A percentile compares a stretch with the other conserved stretches of the same genome.
Evolutionary conservation across 1,140 invertebrate species (phyloP).

Genomic region (Dendrolimus kikuchii): DNA sequence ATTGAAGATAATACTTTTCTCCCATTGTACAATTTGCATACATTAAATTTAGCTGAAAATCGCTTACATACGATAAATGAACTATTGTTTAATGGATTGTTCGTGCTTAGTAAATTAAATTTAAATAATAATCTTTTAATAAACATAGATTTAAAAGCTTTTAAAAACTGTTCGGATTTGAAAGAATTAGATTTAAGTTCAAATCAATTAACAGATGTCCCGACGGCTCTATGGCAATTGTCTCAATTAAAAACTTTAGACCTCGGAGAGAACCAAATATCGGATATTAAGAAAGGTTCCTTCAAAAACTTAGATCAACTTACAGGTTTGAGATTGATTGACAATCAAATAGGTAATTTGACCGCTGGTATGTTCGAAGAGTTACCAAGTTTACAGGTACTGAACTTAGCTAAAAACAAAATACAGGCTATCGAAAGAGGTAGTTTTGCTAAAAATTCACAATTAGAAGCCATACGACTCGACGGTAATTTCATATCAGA

Average conservation of each 20-base stretch:
- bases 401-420: slow-evolving; percentile 91
- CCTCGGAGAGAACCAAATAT: slow-evolving; percentile 89
- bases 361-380: slow-evolving; percentile 89
- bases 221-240: slow-evolving; percentile 85
- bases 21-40: slow-evolving; percentile 89
- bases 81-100: slow-evolving; percentile 87
- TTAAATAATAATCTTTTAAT: slow-evolving; percentile 88
- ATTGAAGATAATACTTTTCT: slow-evolving; percentile 91
- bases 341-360: slow-evolving; percentile 90
- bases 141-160: slow-evolving; percentile 84
- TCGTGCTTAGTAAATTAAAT: slow-evolving; percentile 87
- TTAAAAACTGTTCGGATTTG: slow-evolving; percentile 90
- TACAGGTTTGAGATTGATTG: slow-evolving; percentile 87
- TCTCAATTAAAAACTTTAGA: slow-evolving; percentile 89
- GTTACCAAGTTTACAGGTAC: slow-evolving; percentile 84
- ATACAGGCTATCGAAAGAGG: slow-evolving; percentile 86
- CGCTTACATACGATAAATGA: slow-evolving; percentile 85
- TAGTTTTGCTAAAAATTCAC: slow-evolving; percentile 85
- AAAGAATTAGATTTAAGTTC: slow-evolving; percentile 92
- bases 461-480: slow-evolving; percentile 87
- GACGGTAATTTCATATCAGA: slow-evolving; percentile 90
- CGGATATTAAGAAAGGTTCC: slow-evolving; percentile 84
- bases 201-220: slow-evolving; percentile 86
- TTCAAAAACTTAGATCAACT: slow-evolving; percentile 88
- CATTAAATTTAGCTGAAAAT: slow-evolving; percentile 89